Base-by-base conservation (phyloP, 2,113 vertebrate species). In the Onychorhynchus coronatus region DNA sequence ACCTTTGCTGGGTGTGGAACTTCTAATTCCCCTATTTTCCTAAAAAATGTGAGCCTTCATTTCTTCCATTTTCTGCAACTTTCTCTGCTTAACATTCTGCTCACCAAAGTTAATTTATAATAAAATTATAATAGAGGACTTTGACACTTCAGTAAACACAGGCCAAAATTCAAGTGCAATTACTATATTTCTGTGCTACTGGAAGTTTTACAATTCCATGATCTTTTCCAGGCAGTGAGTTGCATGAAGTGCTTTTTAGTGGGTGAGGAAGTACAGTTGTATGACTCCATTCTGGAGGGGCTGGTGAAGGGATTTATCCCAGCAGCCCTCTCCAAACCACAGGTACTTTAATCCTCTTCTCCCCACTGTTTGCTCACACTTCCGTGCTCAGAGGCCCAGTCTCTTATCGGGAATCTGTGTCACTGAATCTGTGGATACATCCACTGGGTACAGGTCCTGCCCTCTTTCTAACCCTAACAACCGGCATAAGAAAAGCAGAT, bases 211-310 rank as follows among this genome's bases (percentile, higher is more conserved):
- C 16, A 28, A 27, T 39, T 33, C 49, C 52, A 12, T 5, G 25
- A 23, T 4, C 35, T 12, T 50, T 47, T 55, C 14, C 41, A 33
- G 59, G 56, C 53, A 70, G 41, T 15, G 53, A 20, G 12, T 41
- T 41, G 31, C 33, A 17, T 5, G 9, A 12, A 76, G 35, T 6
- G 44, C 24, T 78, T 52, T 44, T 22, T 2, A 28, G 55, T 14
- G 14, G 18, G 5, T 14, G 58, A 19, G 23, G 8, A 27, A 30
- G 56, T 44, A 16, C 1, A 59, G 17, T 2, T 65, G 14, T 8
- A 15, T 0, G 0, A 13, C 33, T n/a, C 24, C 2, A 0, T 19
- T 30, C 46, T 3, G n/a, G 50, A 76, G 37, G 42, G 39, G 46
- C 11, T 59, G 76, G 15, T 12, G 25, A 47, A 37, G 19, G 30